Evolutionary conservation across 2,113 vertebrate species (phyloP).

Genomic region (Vimba vimba): DNA sequence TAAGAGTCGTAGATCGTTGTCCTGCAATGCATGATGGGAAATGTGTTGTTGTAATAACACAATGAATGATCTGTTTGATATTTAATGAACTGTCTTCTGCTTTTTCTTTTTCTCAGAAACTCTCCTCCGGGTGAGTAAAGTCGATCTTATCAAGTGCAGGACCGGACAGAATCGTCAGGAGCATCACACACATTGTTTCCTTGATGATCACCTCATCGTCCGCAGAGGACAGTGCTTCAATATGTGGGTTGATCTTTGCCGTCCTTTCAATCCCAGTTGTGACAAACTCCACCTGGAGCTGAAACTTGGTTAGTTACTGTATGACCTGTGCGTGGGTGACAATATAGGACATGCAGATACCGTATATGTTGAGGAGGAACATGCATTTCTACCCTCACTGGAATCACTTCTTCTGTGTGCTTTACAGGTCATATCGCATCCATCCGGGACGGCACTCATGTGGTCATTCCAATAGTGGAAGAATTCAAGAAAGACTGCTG

Average conservation of each 20-base stretch:
- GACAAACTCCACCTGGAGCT: constrained; percentile 78
- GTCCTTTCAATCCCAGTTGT: constrained; percentile 68
- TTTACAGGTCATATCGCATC: constrained; percentile 5
- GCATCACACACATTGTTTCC: constrained; percentile 82
- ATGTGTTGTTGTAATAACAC: not conserved
- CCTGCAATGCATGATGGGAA: not conserved
- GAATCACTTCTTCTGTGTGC: not conserved
- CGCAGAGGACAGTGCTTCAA: constrained; percentile 82
- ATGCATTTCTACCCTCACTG: not conserved
- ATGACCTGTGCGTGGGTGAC: too few species aligned
- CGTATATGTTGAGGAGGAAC: not conserved
- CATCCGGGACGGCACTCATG: constrained; percentile 10
- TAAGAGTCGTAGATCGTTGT: not conserved
- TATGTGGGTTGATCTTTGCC: constrained; percentile 75
- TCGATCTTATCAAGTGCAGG: constrained; percentile 77
- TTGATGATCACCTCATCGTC: constrained; percentile 73
- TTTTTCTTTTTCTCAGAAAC: not conserved
- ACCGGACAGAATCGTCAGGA: constrained; percentile 66
- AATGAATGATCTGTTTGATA: not conserved
- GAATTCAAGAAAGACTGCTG: constrained; percentile 38
- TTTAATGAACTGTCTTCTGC: not conserved
- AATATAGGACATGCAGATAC: not conserved
- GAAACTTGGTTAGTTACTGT: constrained; percentile 72
- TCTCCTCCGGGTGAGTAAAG: constrained; percentile 58
- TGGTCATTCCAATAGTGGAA: not conserved